These are phyloP conservation scores for Sebastes cheni DNA, from an alignment of 2,797 vertebrate genomes.

Conservation along the genomic window DNA sequence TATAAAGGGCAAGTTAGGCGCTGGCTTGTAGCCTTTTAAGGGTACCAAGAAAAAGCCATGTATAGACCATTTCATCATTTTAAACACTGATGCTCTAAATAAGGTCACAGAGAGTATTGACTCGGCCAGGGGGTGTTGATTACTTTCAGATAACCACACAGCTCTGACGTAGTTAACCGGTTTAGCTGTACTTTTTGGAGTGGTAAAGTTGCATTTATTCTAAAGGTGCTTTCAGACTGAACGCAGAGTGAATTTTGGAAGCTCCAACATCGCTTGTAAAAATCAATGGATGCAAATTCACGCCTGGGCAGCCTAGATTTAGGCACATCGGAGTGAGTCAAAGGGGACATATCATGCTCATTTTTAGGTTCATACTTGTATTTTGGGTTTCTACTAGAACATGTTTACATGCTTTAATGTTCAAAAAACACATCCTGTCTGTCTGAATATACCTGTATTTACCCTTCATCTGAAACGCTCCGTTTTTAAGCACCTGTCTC, in stretches of 20 bases:
- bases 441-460: no score
- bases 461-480: accelerated
- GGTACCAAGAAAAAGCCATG: slow-evolving; percentile 27
- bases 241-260: not conserved
- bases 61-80: slow-evolving; percentile 2
- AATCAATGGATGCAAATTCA: not conserved
- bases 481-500: no score
- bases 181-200: not conserved
- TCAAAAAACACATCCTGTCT: no score
- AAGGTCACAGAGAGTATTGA: not conserved
- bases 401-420: no score
- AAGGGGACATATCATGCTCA: no score
- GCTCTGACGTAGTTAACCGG: not conserved
- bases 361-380: no score
- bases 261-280: not conserved
- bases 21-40: not conserved
- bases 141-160: not conserved
- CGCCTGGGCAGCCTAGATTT: not conserved
- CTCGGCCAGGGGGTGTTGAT: not conserved
- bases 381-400: no score
- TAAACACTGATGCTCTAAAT: slow-evolving; percentile 1
- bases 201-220: not conserved
- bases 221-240: not conserved
- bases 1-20: slow-evolving; percentile 3
- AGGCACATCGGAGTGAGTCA: not conserved